These are phyloP conservation scores for Danio tinwini DNA, from an alignment of 2,797 vertebrate species.

Conservation along the genomic window DNA sequence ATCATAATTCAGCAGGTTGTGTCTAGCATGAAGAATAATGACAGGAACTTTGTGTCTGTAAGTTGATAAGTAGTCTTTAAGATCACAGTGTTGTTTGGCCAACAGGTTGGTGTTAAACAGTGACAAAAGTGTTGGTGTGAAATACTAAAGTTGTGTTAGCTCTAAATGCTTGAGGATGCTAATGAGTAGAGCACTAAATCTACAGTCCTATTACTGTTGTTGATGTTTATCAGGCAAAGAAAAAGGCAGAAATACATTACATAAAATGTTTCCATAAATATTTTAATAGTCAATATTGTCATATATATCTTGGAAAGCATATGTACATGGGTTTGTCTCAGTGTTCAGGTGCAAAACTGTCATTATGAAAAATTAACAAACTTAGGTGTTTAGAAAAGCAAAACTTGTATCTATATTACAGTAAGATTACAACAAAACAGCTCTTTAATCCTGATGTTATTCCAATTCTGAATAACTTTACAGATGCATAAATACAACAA, in stretches of 20 bases:
- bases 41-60: conserved; percentile 60
- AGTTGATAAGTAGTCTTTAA: conserved; percentile 58
- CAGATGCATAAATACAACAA: conserved; percentile 15
- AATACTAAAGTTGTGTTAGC: not conserved
- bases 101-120: conserved; percentile 24
- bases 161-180: not conserved
- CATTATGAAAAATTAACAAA: conserved; percentile 5
- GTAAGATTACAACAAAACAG: not conserved
- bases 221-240: not conserved
- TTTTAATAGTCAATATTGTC: conserved; percentile 51
- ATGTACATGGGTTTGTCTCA: conserved; percentile 37
- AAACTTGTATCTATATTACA: conserved; percentile 23
- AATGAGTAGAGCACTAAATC: conserved; percentile 4
- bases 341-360: conserved; percentile 31
- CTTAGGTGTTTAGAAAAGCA: conserved; percentile 2
- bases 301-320: conserved; percentile 47
- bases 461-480: not conserved
- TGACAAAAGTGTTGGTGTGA: conserved; percentile 13
- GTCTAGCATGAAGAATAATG: conserved; percentile 60
- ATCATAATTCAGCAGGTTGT: conserved; percentile 53
- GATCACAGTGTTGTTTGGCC: conserved; percentile 47
- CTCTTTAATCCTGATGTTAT: not conserved
- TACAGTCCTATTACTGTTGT: not conserved
- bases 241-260: conserved; percentile 12
- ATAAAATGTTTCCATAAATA: conserved; percentile 53